Evolutionary conservation across 2,797 vertebrate genomes (phyloP), one percentile per base, ranked within the genome.

Genomic region (Melanogrammus aeglefinus): DNA sequence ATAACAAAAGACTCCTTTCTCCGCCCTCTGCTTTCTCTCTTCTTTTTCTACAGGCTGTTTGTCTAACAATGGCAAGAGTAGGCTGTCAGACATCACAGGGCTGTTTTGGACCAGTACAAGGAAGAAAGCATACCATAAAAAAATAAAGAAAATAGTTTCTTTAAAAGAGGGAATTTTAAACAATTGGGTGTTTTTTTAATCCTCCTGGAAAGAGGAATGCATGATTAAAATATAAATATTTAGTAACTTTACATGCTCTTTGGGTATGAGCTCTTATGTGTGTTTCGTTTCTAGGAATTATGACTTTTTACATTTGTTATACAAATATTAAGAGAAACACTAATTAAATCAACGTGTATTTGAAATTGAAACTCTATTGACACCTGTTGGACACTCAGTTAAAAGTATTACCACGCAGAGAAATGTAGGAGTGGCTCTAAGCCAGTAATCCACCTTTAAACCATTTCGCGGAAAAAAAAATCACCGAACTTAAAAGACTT

Each of bases 1-100:
- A 95, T 94, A 96, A 96, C 96, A 97, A 96, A 97, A 94, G 94
- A 95, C 89, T 93, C 92, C 93, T 93, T 90, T 82, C 82, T 91
- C 91, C 92, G 93, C 91, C 90, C 92, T 94, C 90, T 86, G 86
- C 91, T 89, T 90, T 89, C 90, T 90, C 89, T 93, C 83, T 76
- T 89, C 88, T 87, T 89, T 90, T 86, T 94, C 92, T 93, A 86
- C 87, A 81, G 75, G 79, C 92, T 91, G 90, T 95, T 94, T 88
- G 72, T 84, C 79, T 89, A 92, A 94, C 94, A 95, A 95, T 96
- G 87, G 92, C 82, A 89, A 92, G 94, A 95, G 93, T 93, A 92
- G 91, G 90, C 94, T 93, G 92, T 92, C 94, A 96, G 95, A 94
- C 94, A 86, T 93, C 91, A 92, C 94, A 96, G 92, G 87, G 92